A percentile compares a stretch with the other conserved stretches of the same genome.
These are phyloP conservation scores for Loxodonta africana DNA, from an alignment of 2,113 vertebrate genomes.

Conservation along the genomic window DNA sequence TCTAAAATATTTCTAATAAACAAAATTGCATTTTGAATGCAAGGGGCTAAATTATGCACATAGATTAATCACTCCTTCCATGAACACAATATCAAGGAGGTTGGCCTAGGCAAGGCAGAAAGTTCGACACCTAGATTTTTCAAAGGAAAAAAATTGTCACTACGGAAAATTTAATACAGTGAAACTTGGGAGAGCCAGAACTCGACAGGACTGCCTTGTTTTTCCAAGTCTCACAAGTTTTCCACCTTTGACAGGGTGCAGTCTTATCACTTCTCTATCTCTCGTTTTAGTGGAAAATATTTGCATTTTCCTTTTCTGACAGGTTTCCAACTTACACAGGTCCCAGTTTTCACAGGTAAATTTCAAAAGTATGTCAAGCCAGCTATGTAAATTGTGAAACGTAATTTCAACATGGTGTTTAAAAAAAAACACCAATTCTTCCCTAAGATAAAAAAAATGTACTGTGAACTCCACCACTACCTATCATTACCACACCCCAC, in stretches of 20 bases:
- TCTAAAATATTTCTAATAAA: slow-evolving; percentile 28
- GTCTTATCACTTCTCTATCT: no score
- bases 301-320: no score
- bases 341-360: no score
- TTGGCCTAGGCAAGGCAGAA: background rate
- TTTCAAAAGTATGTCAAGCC: no score
- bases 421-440: background rate
- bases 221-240: no score
- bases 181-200: no score
- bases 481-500: background rate
- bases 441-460: background rate
- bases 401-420: background rate
- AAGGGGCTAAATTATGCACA: background rate
- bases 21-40: slow-evolving; percentile 8
- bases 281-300: no score
- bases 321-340: no score
- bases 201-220: no score
- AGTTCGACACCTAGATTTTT: slow-evolving; percentile 6
- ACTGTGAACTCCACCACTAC: background rate
- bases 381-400: background rate
- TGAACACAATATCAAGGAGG: background rate
- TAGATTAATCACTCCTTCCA: slow-evolving; percentile 13
- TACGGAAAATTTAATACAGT: background rate
- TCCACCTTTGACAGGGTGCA: no score
- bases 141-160: background rate